phyloP scores from a whole-genome alignment of 2,888 invertebrate genomes.

The Callimorpha dominula region DNA sequence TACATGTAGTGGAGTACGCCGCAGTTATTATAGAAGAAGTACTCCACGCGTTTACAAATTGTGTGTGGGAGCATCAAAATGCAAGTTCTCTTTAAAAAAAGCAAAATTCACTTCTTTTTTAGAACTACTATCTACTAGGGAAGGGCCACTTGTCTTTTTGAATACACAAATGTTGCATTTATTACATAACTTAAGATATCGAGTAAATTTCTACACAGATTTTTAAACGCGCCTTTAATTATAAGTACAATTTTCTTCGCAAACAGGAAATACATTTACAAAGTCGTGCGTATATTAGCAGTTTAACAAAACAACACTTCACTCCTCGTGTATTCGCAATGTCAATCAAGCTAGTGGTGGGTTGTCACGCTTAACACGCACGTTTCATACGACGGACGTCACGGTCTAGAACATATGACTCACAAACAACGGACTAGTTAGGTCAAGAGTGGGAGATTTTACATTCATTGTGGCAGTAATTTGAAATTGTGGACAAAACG shows the following conservation, averaged over 20 bases:
- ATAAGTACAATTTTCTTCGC: constrained; percentile 16
- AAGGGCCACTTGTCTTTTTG: background rate
- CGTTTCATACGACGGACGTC: constrained; percentile 61
- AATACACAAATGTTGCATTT: background rate
- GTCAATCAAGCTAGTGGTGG: constrained; percentile 73
- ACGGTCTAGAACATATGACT: constrained; percentile 64
- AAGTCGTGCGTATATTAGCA: constrained; percentile 48
- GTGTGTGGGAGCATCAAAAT: no score
- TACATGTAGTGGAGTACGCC: no score
- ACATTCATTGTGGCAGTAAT: constrained; percentile 38
- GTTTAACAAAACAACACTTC: constrained; percentile 57
- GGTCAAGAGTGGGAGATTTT: constrained; percentile 25
- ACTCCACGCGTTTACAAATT: no score
- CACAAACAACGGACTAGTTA: constrained; percentile 31
- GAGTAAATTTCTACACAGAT: no score
- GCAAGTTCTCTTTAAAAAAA: background rate
- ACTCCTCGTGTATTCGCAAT: constrained; percentile 58
- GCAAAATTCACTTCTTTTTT: background rate
- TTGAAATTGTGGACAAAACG: constrained; percentile 12
- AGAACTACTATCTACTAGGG: background rate
- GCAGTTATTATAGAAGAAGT: no score
- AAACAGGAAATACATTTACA: constrained; percentile 49
- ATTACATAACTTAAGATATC: background rate
- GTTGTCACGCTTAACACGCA: constrained; percentile 70
- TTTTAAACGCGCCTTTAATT: background rate